Base-by-base conservation (phyloP, 2,888 invertebrate genomes). In the Trichopoda pennipes region DNA sequence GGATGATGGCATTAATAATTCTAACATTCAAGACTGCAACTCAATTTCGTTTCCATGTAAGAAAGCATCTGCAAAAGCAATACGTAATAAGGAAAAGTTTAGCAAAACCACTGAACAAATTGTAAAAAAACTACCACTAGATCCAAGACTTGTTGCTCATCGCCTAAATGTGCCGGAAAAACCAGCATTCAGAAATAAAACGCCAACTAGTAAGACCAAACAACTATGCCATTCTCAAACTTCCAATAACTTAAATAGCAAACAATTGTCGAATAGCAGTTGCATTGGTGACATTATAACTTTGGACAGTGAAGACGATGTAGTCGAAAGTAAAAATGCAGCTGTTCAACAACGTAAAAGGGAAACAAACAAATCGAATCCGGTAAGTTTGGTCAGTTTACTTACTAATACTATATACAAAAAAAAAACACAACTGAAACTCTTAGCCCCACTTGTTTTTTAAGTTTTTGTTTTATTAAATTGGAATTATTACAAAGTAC, bases 41-140 rank as follows among this genome's bases (percentile, higher is more conserved):
- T 21, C 16, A 35, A 9, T 14, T 1, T 14, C n/a, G 55, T 42
- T 7, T 9, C 14, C 23, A 49, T 42, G 4, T 16, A 2, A 6
- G 8, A 16, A 42, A 8, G 12, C 47, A 47, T 3, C 3, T 12
- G 4, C 53, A 17, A 47, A 44, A 55, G 1, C 7, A n/a, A 55
- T 23, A 16, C 51, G 2, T 16, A 19, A 61, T 3, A 53, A 19
- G 0, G 21, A 32, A 17, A 63, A 28, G 12, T 28, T 8, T 23
- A 17, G 16, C 28, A 47, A 4, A 42, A 70, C 8, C 16, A 16
- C 12, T 12, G 23, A 63, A 1, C 16, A 44, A 19, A 12, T 10
- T 12, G 23, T 3, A 47, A 75, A 74, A 38, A 75, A 75, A 58
- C 32, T 58, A n/a, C 66, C 75, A 14, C 21, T 75, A 3, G 66